These are phyloP conservation scores for Drosophila emarginata DNA, from an alignment of 2,888 invertebrate species.

Conservation along the genomic window DNA sequence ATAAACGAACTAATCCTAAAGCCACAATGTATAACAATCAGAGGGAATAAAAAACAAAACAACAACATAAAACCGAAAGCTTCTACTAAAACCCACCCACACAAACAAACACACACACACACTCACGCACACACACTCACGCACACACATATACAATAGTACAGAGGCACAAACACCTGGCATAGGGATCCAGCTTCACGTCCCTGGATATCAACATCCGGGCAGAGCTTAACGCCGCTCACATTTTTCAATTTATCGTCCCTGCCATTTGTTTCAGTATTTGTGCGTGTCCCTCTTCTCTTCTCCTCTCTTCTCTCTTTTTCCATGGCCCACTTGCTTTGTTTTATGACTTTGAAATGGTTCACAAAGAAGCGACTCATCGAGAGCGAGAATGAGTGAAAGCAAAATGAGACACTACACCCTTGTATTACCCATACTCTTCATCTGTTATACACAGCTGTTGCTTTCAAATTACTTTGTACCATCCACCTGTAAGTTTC, in stretches of 20 bases:
- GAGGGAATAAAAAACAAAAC: neutral
- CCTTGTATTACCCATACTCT: neutral
- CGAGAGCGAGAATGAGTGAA: neutral
- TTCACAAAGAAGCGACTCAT: neutral
- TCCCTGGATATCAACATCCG: conserved; percentile 9
- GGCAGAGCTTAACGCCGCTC: conserved; percentile 10
- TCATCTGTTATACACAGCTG: conserved; percentile 9
- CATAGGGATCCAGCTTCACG: conserved; percentile 2
- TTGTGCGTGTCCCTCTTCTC: neutral
- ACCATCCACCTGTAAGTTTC: conserved; percentile 6
- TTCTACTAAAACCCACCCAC: neutral
- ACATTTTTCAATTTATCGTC: conserved; percentile 17
- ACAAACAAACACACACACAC: neutral
- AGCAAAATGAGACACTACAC: conserved; percentile 1
- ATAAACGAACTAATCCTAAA: conserved; percentile 7
- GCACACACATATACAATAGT: neutral
- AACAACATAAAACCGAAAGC: conserved; percentile 2
- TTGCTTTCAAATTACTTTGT: conserved; percentile 15
- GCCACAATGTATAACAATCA: conserved; percentile 18
- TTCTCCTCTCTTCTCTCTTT: neutral
- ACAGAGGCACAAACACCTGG: neutral
- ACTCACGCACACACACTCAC: neutral
- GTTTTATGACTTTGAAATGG: conserved; percentile 14
- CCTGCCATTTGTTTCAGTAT: conserved; percentile 8
- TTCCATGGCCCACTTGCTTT: neutral